Evolutionary conservation across 2,797 vertebrate species (phyloP).

Genomic region (Ispidina lecontei): DNA sequence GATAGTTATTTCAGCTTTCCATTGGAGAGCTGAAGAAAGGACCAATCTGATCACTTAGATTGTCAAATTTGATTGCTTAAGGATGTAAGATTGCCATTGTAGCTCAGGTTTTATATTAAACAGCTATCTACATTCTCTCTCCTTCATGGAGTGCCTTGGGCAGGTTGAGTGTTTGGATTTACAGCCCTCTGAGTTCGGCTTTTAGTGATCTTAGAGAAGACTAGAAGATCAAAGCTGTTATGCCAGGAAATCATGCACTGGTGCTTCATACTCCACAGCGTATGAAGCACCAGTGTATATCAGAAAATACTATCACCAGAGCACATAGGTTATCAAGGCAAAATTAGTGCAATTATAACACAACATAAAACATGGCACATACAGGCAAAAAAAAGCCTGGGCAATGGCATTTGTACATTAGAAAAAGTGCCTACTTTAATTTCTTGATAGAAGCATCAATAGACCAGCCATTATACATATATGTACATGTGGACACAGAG

Average conservation of each 20-base stretch:
- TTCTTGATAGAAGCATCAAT: not conserved
- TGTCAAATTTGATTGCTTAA: not conserved
- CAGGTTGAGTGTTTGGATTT: not conserved
- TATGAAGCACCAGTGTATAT: not conserved
- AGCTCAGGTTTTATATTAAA: not conserved
- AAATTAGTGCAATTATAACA: not conserved
- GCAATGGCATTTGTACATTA: not conserved
- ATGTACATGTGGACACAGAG: rapidly evolving
- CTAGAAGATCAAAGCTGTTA: not conserved
- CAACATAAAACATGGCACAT: rapidly evolving
- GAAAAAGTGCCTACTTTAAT: not conserved
- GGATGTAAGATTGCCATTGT: not conserved
- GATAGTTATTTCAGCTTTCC: not conserved
- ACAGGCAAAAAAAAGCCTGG: not conserved
- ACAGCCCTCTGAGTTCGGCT: not conserved
- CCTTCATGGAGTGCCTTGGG: not conserved
- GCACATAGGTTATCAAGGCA: not conserved
- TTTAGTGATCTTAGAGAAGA: not conserved
- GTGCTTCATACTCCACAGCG: not conserved
- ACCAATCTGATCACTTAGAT: not conserved
- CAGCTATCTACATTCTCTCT: not conserved
- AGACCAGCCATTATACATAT: not conserved
- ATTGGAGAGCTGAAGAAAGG: not conserved
- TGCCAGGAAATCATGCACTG: not conserved
- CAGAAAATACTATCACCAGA: not conserved